Percentiles rank a stretch among this genome's conserved stretches.
These are phyloP conservation scores for Sylvilagus bachmani DNA, from an alignment of 2,113 vertebrate species.

Conservation along the genomic window DNA sequence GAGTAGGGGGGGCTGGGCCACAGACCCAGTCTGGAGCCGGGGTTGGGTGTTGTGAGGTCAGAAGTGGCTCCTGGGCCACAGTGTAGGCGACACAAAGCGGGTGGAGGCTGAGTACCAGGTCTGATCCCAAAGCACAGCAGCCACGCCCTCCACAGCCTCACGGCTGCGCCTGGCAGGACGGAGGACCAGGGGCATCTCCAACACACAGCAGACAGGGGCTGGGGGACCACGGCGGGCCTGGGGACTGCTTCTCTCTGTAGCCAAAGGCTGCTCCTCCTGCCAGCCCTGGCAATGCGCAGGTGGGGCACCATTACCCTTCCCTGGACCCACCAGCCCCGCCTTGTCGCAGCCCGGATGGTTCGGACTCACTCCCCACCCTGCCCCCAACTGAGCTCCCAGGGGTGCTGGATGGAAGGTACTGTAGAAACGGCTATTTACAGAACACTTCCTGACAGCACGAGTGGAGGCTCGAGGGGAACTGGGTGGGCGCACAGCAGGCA, in stretches of 20 bases:
- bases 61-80: background rate
- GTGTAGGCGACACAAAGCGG: background rate
- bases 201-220: no score
- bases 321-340: background rate
- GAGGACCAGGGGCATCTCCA: no score
- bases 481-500: accelerated
- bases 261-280: background rate
- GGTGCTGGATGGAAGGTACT: slow-evolving; percentile 11
- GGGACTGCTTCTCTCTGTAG: background rate
- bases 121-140: no score
- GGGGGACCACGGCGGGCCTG: no score
- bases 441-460: background rate
- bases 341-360: background rate
- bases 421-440: background rate
- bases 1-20: background rate
- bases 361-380: background rate
- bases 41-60: background rate
- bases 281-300: background rate
- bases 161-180: no score
- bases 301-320: background rate
- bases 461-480: background rate
- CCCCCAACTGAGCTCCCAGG: background rate
- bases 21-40: accelerated
- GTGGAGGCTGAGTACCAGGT: background rate
- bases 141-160: no score